phyloP scores from a whole-genome alignment of 2,113 vertebrate species.

The Rhynchopsitta pachyrhyncha region DNA sequence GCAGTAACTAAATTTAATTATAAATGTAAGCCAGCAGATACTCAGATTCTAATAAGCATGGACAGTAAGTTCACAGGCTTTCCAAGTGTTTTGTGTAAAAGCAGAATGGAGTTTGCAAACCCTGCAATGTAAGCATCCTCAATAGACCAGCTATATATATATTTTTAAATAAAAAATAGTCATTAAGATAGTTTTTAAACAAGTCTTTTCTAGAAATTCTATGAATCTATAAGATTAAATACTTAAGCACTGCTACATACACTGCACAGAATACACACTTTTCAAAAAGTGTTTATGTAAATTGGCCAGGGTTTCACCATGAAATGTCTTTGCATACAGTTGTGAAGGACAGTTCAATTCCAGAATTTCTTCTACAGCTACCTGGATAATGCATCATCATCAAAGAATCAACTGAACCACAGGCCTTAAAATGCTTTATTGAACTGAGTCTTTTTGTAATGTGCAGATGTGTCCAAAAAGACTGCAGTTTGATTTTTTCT shows the following conservation, averaged over 20 bases:
- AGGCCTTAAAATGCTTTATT: conserved; percentile 81
- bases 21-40: background rate
- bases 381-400: conserved; percentile 46
- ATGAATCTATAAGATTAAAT: conserved; percentile 10
- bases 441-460: conserved; percentile 72
- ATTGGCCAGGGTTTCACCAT: background rate
- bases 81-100: background rate
- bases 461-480: conserved; percentile 72
- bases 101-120: background rate
- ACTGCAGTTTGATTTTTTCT: conserved; percentile 68
- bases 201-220: background rate
- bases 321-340: background rate
- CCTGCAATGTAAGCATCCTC: background rate
- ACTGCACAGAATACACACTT: background rate
- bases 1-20: background rate
- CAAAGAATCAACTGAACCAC: conserved; percentile 76
- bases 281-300: conserved; percentile 16
- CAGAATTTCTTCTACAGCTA: conserved; percentile 22
- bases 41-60: background rate
- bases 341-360: background rate
- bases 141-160: background rate
- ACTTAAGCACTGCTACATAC: background rate
- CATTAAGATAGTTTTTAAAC: background rate
- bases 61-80: background rate
- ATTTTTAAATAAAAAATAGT: background rate